These are phyloP conservation scores for Alviniconcha marisindica DNA, from an alignment of 1,140 invertebrate species.

Conservation along the genomic window DNA sequence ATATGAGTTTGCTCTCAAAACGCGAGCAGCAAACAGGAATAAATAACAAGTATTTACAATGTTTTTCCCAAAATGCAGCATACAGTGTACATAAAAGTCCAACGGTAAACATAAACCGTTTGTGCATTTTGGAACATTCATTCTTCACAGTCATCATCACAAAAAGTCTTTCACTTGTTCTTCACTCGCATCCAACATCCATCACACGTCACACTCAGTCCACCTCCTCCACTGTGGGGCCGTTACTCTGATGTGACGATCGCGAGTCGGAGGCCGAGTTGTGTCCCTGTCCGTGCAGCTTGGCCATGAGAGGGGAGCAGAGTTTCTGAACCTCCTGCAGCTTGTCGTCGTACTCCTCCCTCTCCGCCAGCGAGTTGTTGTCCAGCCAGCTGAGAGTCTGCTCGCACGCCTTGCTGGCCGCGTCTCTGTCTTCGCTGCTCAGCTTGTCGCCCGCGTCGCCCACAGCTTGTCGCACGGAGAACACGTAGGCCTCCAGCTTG, in stretches of 20 bases:
- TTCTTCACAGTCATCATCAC: no score
- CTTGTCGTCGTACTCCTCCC: conserved; percentile 71
- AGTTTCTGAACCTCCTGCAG: conserved; percentile 70
- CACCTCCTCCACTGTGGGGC: conserved; percentile 65
- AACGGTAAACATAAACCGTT: no score
- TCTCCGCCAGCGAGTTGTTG: conserved; percentile 83
- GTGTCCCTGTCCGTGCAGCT: conserved; percentile 71
- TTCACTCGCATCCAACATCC: no score
- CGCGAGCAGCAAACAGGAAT: no score
- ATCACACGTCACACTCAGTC: no score
- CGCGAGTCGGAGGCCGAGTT: conserved; percentile 1
- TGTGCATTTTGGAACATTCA: no score
- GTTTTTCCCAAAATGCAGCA: no score
- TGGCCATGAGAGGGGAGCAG: conserved; percentile 76
- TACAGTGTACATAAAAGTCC: no score
- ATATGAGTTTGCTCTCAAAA: no score
- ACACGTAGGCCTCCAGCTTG: conserved; percentile 87
- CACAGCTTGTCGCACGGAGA: conserved; percentile 54
- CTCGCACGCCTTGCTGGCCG: conserved; percentile 78
- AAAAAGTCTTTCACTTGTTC: no score
- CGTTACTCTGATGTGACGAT: not conserved
- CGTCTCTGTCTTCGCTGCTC: conserved; percentile 80
- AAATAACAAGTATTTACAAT: no score
- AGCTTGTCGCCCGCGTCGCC: conserved; percentile 79
- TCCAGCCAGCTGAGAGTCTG: conserved; percentile 86